Evolutionary conservation across 2,113 vertebrate species (phyloP).

Genomic region (Alouatta palliata): DNA sequence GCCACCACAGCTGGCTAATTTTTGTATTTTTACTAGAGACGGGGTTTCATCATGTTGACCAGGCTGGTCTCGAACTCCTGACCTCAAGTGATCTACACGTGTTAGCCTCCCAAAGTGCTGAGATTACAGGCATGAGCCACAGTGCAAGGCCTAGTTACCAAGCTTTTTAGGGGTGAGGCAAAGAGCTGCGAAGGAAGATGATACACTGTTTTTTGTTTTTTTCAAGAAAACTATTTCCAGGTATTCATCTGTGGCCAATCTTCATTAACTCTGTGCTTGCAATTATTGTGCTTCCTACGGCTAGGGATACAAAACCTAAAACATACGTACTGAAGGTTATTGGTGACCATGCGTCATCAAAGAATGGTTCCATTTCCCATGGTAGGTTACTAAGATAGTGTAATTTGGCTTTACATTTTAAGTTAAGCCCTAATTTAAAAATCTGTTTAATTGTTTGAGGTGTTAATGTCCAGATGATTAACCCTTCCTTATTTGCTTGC

Average conservation of each 20-base stretch:
- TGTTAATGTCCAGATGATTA: not conserved
- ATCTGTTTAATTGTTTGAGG: not conserved
- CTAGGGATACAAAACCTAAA: not conserved
- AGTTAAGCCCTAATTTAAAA: not conserved
- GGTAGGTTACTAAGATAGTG: not conserved
- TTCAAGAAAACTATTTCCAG: not conserved
- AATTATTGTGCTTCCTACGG: no score
- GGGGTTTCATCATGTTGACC: no score
- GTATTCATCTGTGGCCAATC: not conserved
- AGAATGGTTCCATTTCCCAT: not conserved
- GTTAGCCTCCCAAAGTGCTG: no score
- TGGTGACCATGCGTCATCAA: not conserved
- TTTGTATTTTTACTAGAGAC: no score
- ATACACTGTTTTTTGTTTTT: not conserved
- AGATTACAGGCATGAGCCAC: no score
- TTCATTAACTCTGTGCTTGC: not conserved
- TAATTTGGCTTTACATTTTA: not conserved
- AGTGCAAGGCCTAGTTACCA: no score
- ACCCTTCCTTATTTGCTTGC: not conserved
- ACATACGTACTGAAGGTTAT: not conserved
- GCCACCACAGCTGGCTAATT: no score
- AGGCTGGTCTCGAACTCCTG: no score
- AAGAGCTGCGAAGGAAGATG: not conserved
- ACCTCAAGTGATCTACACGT: no score
- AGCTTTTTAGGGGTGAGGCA: not conserved